A percentile compares a stretch with the other conserved stretches of the same genome.
Evolutionary conservation across 2,888 invertebrate species (phyloP).

Genomic region (Lepidochrysops patricia): DNA sequence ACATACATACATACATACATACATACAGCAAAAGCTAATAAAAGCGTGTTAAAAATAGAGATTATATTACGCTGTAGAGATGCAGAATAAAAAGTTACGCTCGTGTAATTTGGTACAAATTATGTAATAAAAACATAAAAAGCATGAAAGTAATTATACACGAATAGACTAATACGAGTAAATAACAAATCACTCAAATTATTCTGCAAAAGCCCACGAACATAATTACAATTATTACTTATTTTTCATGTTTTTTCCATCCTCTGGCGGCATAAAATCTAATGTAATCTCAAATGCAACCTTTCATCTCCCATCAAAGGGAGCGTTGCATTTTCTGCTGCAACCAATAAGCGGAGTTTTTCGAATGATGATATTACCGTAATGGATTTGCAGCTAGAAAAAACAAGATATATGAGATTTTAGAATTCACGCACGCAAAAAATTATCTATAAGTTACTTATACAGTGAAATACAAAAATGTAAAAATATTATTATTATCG

Average conservation of each 20-base stretch:
- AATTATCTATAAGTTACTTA: no score
- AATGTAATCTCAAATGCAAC: slow-evolving; percentile 13
- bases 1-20: no score
- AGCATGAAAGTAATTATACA: neutral
- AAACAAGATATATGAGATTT: no score
- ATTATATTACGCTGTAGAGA: no score
- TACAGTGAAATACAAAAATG: no score
- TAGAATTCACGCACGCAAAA: no score
- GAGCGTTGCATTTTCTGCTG: slow-evolving; percentile 43
- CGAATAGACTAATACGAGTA: neutral
- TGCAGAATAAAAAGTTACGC: no score
- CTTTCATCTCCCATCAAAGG: slow-evolving; percentile 31
- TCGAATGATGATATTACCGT: slow-evolving; percentile 46
- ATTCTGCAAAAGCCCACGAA: neutral
- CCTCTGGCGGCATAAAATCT: neutral
- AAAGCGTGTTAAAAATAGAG: no score
- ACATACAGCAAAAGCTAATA: no score
- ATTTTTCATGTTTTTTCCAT: neutral
- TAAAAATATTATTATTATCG: no score
- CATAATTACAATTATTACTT: neutral
- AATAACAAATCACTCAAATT: neutral
- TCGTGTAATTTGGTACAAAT: no score
- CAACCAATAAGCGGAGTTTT: slow-evolving; percentile 42
- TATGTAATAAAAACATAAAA: neutral
- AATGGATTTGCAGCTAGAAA: slow-evolving; percentile 39